phyloP scores from a whole-genome alignment of 2,888 invertebrate species.

The Limnephilus lunatus region DNA sequence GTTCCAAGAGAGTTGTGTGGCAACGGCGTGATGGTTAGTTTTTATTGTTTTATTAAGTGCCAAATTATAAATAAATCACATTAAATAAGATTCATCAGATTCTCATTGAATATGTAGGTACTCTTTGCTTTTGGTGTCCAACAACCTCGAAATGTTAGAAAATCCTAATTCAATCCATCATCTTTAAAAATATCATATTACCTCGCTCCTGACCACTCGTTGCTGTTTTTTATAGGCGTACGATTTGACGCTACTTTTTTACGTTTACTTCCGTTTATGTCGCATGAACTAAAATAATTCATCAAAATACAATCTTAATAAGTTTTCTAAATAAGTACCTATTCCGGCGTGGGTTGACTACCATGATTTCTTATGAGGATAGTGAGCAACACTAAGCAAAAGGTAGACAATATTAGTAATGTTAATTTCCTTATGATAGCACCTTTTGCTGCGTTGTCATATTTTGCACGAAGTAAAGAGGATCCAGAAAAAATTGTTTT shows the following conservation, averaged over 20 bases:
- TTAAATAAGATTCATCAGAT: too few relatives aligned
- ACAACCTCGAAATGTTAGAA: too few relatives aligned
- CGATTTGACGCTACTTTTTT: not conserved
- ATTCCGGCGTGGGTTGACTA: not conserved
- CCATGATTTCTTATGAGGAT: not conserved
- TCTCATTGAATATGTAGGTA: too few relatives aligned
- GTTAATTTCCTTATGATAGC: too few relatives aligned
- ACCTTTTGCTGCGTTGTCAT: not conserved
- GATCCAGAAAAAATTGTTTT: not conserved
- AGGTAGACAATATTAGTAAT: not conserved
- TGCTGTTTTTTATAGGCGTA: not conserved
- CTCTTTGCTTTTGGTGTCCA: too few relatives aligned
- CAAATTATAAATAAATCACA: too few relatives aligned
- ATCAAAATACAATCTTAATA: not conserved
- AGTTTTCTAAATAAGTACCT: conserved; percentile 19
- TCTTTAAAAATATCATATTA: not conserved
- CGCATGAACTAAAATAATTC: not conserved
- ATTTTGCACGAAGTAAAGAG: not conserved
- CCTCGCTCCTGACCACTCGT: not conserved
- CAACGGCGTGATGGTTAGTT: too few relatives aligned
- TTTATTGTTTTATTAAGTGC: too few relatives aligned
- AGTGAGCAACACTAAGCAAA: not conserved
- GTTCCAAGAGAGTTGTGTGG: too few relatives aligned
- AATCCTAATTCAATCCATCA: too few relatives aligned
- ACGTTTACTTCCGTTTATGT: not conserved